Evolutionary conservation across 2,113 vertebrate genomes (phyloP), one percentile per base, ranked within the genome.

Genomic region (Oriolus oriolus): DNA sequence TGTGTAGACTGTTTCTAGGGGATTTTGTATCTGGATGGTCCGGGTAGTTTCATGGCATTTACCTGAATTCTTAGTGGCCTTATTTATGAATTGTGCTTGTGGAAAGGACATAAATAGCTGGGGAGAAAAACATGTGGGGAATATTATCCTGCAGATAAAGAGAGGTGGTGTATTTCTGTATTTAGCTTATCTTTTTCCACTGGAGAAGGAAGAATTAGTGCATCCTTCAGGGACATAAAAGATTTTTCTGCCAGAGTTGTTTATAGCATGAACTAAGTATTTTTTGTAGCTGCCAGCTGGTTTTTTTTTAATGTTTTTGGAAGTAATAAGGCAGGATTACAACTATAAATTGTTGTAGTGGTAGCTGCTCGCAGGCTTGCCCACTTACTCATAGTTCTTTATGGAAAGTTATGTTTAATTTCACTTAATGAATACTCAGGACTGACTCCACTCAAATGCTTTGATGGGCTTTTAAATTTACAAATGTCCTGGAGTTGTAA

Each of bases 401-500:
- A 81, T 81, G 75, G 92, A 97, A 98, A 97, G 96, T 97, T 97
- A 94, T 71, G 83, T 97, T 97, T 98, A 95, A 96, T 96, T 95
- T 96, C 87, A 91, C 71, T 92, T 97, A 97, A 96, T 97, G 94
- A 96, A 87, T 95, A 88, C 89, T 97, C 94, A 96, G 80, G 53
- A 90, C 75, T 91, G 82, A 87, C 82, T 96, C 69, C 65, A 96
- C 88, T 96, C 76, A 96, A 94, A 95, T 84, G 60, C 81, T 97
- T 97, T 97, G 97, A 98, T 97, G 93, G 96, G 68, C 93, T 97
- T 89, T 98, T 98, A 97, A 97, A 97, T 97, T 97, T 96, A 93
- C 87, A 95, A 97, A 97, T 97, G 93, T 94, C 61, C 35, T 79
- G 49, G 31, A 95, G 81, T 54, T 95, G 86, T 97, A 97, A 97